These are phyloP conservation scores for Brachionus asplanchnoidis DNA, from an alignment of 1,140 invertebrate species.

Conservation along the genomic window DNA sequence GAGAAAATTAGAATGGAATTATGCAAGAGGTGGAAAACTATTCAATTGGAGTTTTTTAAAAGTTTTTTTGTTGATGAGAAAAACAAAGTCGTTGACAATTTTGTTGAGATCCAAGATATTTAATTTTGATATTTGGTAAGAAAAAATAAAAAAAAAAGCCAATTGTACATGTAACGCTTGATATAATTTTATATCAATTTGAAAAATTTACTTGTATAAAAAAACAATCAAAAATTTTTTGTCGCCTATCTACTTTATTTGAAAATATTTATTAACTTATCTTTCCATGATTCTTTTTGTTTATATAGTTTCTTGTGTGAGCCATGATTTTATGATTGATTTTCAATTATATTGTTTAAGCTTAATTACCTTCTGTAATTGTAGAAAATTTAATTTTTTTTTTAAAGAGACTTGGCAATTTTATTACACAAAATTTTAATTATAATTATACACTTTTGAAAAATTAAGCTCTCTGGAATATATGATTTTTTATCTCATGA, in stretches of 20 bases:
- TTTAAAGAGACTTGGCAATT: not conserved
- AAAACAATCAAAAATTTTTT: not conserved
- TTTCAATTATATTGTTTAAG: constrained; percentile 13
- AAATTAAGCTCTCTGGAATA: not conserved
- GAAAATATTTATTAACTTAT: constrained; percentile 28
- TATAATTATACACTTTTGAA: not conserved
- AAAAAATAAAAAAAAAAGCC: not conserved
- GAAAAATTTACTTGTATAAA: not conserved
- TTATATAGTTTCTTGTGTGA: not conserved
- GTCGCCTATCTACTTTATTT: not conserved
- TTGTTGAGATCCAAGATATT: not conserved
- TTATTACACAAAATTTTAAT: not conserved
- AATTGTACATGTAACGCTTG: constrained; percentile 38
- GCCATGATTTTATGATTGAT: not conserved
- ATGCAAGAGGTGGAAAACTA: constrained; percentile 35
- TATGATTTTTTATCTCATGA: not conserved
- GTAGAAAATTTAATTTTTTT: not conserved
- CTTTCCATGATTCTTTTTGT: not conserved
- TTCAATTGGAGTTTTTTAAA: not conserved
- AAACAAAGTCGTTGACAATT: constrained; percentile 26
- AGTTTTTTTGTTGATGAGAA: not conserved
- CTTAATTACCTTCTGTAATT: constrained; percentile 22
- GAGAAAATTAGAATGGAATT: constrained; percentile 21
- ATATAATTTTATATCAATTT: constrained; percentile 11
- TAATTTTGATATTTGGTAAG: not conserved